Percentiles rank a stretch among this genome's conserved stretches.
Evolutionary conservation across 2,797 vertebrate genomes (phyloP).

Genomic region (Muscicapa comitata): DNA sequence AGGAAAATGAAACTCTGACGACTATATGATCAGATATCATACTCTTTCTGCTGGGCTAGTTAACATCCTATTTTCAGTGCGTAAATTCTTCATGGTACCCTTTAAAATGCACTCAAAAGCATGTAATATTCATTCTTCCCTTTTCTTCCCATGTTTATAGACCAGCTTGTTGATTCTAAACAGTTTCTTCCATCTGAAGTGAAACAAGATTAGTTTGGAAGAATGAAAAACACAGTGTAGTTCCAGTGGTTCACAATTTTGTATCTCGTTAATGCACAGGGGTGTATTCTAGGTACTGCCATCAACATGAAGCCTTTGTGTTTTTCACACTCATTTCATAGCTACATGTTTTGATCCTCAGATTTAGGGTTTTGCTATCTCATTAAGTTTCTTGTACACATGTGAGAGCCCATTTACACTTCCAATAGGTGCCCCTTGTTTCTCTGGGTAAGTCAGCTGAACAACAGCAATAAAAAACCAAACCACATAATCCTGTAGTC

Average conservation of each 20-base stretch:
- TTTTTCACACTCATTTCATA: background rate
- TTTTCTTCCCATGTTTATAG: background rate
- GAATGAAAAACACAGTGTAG: background rate
- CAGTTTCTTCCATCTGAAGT: background rate
- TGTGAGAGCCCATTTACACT: background rate
- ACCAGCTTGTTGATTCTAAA: conserved; percentile 4
- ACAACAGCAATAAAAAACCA: background rate
- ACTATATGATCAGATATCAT: conserved; percentile 59
- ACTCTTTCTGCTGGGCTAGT: conserved; percentile 66
- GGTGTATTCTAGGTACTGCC: background rate
- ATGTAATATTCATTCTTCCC: conserved; percentile 38
- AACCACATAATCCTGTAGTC: background rate
- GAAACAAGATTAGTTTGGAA: background rate
- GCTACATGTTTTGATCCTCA: background rate
- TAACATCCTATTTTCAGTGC: conserved; percentile 56
- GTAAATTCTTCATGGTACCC: conserved; percentile 54
- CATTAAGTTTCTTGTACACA: background rate
- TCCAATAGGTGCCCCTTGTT: background rate
- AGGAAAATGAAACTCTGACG: conserved; percentile 68
- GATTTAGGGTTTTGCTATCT: background rate
- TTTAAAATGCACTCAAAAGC: conserved; percentile 56
- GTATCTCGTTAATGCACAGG: background rate
- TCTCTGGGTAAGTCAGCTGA: background rate
- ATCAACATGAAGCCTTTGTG: background rate
- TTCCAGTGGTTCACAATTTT: background rate